Evolutionary conservation across 2,888 invertebrate species (phyloP).

Genomic region (Bruchidius siliquastri): DNA sequence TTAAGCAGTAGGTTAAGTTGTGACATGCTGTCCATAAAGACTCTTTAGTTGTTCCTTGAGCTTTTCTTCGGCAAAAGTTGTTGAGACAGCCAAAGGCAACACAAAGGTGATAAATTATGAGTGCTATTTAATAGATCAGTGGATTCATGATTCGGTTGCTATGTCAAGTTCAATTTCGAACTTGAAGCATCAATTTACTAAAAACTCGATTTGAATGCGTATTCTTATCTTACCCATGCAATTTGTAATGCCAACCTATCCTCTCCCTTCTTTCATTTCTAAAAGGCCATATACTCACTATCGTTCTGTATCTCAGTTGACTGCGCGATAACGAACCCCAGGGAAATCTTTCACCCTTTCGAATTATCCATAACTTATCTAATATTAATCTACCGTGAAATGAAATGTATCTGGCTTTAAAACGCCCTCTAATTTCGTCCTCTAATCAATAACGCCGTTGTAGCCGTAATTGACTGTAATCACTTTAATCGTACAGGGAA

Average conservation of each 20-base stretch:
- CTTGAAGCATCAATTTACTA: background rate
- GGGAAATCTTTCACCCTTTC: conserved; percentile 50
- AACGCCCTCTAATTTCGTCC: conserved; percentile 18
- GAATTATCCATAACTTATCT: conserved; percentile 50
- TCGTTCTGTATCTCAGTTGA: conserved; percentile 1
- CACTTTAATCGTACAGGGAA: background rate
- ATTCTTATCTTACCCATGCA: background rate
- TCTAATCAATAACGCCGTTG: conserved; percentile 33
- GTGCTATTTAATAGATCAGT: too few species aligned
- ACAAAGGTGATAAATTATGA: too few species aligned
- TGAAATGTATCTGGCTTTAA: conserved; percentile 42
- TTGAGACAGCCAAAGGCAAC: too few species aligned
- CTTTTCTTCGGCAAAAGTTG: too few species aligned
- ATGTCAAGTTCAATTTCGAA: too few species aligned
- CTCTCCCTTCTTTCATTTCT: background rate
- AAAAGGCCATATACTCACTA: background rate
- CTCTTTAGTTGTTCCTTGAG: too few species aligned
- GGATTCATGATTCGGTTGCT: too few species aligned
- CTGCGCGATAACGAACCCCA: conserved; percentile 25
- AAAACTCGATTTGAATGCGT: background rate
- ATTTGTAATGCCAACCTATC: background rate
- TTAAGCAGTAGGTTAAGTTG: too few species aligned
- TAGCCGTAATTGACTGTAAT: background rate
- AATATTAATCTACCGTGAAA: conserved; percentile 51
- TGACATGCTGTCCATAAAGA: too few species aligned